phyloP scores from a whole-genome alignment of 2,888 invertebrate genomes.

The Diaprepes abbreviatus region DNA sequence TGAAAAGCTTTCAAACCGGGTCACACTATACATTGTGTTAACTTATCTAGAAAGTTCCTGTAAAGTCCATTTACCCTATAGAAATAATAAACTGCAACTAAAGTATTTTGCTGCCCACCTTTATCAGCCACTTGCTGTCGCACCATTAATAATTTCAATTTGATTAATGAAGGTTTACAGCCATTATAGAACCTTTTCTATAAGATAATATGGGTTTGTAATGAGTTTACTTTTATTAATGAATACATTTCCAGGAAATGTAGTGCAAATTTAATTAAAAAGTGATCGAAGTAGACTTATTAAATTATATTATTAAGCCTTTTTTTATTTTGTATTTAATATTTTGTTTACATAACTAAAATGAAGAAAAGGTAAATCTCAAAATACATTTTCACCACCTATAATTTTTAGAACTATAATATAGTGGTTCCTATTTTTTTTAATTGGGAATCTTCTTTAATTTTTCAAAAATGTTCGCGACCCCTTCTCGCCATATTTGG shows the following conservation, averaged over 20 bases:
- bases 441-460: too few relatives aligned
- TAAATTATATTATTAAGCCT: too few relatives aligned
- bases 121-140: slow-evolving; percentile 22
- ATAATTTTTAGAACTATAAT: too few relatives aligned
- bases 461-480: too few relatives aligned
- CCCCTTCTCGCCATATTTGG: too few relatives aligned
- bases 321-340: too few relatives aligned
- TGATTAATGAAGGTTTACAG: slow-evolving; percentile 26
- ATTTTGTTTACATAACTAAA: too few relatives aligned
- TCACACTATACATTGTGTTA: too few relatives aligned
- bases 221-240: slow-evolving; percentile 20
- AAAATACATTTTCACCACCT: too few relatives aligned
- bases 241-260: slow-evolving; percentile 8
- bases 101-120: slow-evolving; percentile 26
- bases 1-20: too few relatives aligned
- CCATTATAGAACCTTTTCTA: slow-evolving; percentile 28
- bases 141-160: slow-evolving; percentile 27
- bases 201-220: slow-evolving; percentile 8
- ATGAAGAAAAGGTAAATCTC: too few relatives aligned
- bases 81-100: slow-evolving; percentile 23
- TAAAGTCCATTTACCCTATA: slow-evolving; percentile 22
- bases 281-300: not conserved
- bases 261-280: slow-evolving; percentile 15
- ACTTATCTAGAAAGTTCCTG: slow-evolving; percentile 1
- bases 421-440: too few relatives aligned